Evolutionary conservation across 1,140 invertebrate species (phyloP).

Genomic region (Conus betulinus): DNA sequence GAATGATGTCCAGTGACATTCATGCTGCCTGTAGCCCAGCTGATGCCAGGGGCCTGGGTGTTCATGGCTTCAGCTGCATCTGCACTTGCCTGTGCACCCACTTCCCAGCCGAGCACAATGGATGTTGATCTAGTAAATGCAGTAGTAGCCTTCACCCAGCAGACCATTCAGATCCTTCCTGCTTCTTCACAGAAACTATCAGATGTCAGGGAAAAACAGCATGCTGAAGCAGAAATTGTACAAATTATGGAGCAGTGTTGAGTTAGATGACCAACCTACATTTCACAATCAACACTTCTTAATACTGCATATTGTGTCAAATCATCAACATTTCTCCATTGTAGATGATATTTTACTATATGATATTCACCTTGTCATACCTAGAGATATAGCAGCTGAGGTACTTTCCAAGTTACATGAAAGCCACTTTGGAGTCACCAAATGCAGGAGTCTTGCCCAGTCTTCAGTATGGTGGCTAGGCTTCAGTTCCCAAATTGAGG

Average conservation of each 20-base stretch:
- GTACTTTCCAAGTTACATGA: slow-evolving; percentile 37
- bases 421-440: too few species aligned
- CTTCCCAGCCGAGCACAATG: too few species aligned
- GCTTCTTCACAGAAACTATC: not conserved
- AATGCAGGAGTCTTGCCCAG: too few species aligned
- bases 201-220: not conserved
- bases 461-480: too few species aligned
- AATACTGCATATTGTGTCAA: slow-evolving; percentile 9
- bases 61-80: too few species aligned
- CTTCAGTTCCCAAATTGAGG: slow-evolving; percentile 19
- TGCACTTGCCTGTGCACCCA: too few species aligned
- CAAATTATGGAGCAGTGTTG: not conserved
- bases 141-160: not conserved
- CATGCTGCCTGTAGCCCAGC: too few species aligned
- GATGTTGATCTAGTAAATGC: too few species aligned
- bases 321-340: slow-evolving; percentile 15
- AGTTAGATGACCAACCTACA: not conserved
- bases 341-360: not conserved
- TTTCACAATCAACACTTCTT: not conserved
- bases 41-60: too few species aligned
- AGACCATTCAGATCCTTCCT: not conserved
- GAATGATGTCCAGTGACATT: too few species aligned
- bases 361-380: not conserved
- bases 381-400: slow-evolving; percentile 22
- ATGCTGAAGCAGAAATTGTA: not conserved